Percentiles rank a stretch among this genome's conserved stretches.
Conservation (phyloP, 2,797 vertebrate species). For the Glossophaga mutica region DNA sequence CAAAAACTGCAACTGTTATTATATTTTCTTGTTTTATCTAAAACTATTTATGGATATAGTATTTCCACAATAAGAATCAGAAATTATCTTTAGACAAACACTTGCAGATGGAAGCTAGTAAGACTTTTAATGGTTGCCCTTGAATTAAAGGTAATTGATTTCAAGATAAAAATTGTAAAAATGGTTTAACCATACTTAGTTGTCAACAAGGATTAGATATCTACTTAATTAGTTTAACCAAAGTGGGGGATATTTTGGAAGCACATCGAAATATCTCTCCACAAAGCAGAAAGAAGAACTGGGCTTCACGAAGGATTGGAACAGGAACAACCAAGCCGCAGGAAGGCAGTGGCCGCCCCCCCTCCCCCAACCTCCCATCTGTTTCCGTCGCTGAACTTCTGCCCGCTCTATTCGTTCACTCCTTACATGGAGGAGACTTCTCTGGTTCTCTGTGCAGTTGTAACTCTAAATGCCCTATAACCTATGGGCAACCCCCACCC, state of each 20-base stretch:
- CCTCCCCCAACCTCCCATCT: not conserved
- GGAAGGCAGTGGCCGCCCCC: not conserved
- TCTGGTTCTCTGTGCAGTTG: not conserved
- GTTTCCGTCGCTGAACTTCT: not conserved
- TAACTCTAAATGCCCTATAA: not conserved
- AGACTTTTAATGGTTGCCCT: not conserved
- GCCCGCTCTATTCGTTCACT: not conserved
- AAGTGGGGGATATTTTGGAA: not conserved
- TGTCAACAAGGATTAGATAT: not conserved
- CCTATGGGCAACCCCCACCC: not conserved
- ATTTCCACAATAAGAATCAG: not conserved
- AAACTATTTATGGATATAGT: not conserved
- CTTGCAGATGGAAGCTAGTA: not conserved
- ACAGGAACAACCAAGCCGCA: not conserved
- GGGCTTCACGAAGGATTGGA: not conserved
- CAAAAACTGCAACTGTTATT: not conserved
- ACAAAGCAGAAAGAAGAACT: not conserved
- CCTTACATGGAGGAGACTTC: not conserved
- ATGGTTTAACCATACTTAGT: not conserved
- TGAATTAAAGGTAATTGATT: not conserved
- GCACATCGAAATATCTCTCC: not conserved
- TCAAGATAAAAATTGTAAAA: conserved; percentile 31
- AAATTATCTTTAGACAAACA: not conserved
- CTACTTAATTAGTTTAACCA: not conserved
- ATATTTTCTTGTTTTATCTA: not conserved